phyloP scores from a whole-genome alignment of 1,140 invertebrate species.

The Pararge aegeria region DNA sequence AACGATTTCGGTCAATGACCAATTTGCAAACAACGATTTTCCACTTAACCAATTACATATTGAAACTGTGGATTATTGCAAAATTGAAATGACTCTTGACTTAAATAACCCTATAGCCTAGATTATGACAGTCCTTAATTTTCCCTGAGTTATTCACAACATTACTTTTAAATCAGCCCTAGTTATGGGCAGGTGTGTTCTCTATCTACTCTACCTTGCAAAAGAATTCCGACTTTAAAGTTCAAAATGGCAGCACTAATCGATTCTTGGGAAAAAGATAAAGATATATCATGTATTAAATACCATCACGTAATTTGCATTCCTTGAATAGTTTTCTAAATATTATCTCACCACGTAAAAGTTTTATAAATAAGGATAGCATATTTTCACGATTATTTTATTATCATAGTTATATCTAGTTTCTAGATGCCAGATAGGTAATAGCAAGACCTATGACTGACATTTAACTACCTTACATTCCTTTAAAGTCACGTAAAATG shows the following conservation, averaged over 20 bases:
- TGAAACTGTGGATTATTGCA: background rate
- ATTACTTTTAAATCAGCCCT: background rate
- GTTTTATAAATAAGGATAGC: background rate
- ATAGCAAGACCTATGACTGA: background rate
- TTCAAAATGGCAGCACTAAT: conserved; percentile 6
- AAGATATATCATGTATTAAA: background rate
- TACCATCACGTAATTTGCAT: background rate
- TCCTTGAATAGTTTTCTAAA: background rate
- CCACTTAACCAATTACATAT: too few relatives aligned
- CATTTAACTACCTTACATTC: background rate
- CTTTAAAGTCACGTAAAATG: background rate
- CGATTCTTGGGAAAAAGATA: conserved; percentile 6
- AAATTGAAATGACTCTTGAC: too few relatives aligned
- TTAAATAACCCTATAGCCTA: too few relatives aligned
- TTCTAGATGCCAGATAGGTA: background rate
- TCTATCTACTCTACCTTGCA: conserved; percentile 6
- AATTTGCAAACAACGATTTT: background rate
- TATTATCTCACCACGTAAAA: background rate
- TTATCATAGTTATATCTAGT: background rate
- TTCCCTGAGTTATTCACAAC: background rate
- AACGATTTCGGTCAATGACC: too few relatives aligned
- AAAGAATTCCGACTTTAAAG: conserved; percentile 14
- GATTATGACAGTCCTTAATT: too few relatives aligned
- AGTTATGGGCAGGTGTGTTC: conserved; percentile 8
- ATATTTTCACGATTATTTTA: background rate